Percentiles rank a stretch among this genome's conserved stretches.
These are phyloP conservation scores for Chionodraco myersi DNA, from an alignment of 2,113 vertebrate species.

Conservation along the genomic window DNA sequence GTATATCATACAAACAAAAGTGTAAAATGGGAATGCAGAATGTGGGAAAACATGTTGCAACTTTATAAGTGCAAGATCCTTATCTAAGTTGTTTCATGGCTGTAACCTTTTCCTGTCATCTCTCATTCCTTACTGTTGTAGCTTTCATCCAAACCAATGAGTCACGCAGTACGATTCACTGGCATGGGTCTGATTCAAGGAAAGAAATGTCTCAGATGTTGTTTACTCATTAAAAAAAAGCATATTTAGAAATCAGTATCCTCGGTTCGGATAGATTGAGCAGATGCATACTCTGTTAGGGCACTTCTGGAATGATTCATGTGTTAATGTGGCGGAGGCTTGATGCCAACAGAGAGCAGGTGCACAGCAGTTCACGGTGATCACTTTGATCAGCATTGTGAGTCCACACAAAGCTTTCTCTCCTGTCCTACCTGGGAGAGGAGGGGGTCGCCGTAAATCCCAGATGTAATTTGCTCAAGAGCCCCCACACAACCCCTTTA, in stretches of 20 bases:
- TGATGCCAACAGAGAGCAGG: constrained; percentile 10
- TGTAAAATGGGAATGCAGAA: too few relatives aligned
- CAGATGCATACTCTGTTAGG: background rate
- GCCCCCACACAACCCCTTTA: constrained; percentile 52
- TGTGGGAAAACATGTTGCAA: background rate
- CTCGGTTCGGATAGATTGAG: background rate
- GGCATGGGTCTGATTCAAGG: background rate
- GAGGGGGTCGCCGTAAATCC: constrained; percentile 57
- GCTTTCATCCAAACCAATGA: constrained; percentile 2
- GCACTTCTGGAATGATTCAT: background rate
- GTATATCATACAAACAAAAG: too few relatives aligned
- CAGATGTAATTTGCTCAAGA: constrained; percentile 67
- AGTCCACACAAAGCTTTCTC: constrained; percentile 43
- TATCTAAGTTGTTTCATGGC: background rate
- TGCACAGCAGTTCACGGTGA: constrained; percentile 7
- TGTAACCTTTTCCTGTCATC: background rate
- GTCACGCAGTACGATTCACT: background rate
- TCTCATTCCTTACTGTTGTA: background rate
- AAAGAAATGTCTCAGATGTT: background rate
- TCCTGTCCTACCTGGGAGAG: constrained; percentile 39
- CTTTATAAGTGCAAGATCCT: background rate
- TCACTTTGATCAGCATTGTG: constrained; percentile 41
- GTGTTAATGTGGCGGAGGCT: background rate
- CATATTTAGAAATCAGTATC: background rate
- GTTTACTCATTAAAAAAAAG: background rate